phyloP scores from a whole-genome alignment of 2,113 vertebrate species.

The Gopherus flavomarginatus region DNA sequence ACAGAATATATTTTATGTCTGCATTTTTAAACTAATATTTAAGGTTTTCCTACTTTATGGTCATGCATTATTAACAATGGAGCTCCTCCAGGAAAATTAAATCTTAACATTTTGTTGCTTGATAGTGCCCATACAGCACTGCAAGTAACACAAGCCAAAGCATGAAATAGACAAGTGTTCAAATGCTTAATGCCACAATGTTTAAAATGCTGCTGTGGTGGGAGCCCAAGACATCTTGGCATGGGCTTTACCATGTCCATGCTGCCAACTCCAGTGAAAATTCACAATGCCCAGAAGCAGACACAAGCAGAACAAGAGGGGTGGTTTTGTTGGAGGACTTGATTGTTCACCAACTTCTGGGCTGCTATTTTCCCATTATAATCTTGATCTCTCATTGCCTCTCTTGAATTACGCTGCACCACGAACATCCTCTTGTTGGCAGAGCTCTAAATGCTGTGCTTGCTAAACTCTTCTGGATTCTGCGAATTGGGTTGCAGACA shows the following conservation, averaged over 20 bases:
- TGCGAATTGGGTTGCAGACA: not conserved
- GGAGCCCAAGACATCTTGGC: not conserved
- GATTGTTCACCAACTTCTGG: not conserved
- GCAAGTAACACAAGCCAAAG: not conserved
- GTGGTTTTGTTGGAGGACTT: not conserved
- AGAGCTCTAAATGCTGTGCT: not conserved
- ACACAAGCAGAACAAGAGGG: not conserved
- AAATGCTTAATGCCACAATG: not conserved
- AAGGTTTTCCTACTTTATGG: not conserved
- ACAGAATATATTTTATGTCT: too few relatives aligned
- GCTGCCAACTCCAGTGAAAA: not conserved
- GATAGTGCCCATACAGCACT: not conserved
- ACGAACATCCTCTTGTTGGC: conserved; percentile 19
- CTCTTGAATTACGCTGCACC: accelerated
- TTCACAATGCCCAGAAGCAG: not conserved
- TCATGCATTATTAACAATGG: not conserved
- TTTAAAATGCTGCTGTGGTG: not conserved
- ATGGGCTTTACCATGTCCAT: not conserved
- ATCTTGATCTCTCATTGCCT: accelerated
- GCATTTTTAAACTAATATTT: too few relatives aligned
- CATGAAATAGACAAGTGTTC: not conserved
- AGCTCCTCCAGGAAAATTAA: not conserved
- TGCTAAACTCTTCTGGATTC: accelerated
- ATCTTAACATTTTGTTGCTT: not conserved
- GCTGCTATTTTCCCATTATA: accelerated